phyloP scores from a whole-genome alignment of 2,888 invertebrate genomes.

The Epistrophella euchroma region DNA sequence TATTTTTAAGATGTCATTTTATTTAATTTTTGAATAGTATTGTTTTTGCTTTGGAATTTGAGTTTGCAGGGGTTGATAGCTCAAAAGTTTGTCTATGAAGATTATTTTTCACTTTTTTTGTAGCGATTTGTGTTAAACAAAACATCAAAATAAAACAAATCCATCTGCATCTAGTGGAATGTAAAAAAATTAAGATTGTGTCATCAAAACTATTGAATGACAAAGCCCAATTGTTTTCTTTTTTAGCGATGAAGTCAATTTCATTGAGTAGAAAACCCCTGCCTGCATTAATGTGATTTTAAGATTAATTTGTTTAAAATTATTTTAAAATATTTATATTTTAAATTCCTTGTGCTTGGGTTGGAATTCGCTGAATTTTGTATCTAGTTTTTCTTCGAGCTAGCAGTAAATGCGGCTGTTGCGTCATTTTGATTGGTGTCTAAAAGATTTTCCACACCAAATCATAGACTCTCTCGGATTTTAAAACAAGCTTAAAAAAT shows the following conservation, averaged over 20 bases:
- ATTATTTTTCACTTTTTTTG: neutral
- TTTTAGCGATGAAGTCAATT: conserved; percentile 2
- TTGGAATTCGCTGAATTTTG: no score
- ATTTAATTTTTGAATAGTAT: neutral
- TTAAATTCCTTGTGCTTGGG: neutral
- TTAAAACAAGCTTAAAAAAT: no score
- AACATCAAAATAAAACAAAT: neutral
- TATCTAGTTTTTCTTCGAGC: no score
- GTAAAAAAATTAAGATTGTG: neutral
- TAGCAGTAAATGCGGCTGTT: no score
- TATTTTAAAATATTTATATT: neutral
- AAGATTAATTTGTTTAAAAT: neutral
- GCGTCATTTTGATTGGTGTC: no score
- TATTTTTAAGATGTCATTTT: neutral
- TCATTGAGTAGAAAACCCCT: neutral
- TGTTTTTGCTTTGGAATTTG: neutral
- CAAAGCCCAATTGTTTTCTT: neutral
- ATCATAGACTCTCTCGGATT: no score
- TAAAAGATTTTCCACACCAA: no score
- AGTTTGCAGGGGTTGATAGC: neutral
- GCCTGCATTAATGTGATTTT: neutral
- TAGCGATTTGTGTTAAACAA: neutral
- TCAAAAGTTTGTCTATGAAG: neutral
- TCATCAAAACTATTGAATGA: conserved; percentile 14
- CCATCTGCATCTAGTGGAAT: neutral